phyloP scores from a whole-genome alignment of 2,797 vertebrate genomes.

The Sphenodon punctatus region DNA sequence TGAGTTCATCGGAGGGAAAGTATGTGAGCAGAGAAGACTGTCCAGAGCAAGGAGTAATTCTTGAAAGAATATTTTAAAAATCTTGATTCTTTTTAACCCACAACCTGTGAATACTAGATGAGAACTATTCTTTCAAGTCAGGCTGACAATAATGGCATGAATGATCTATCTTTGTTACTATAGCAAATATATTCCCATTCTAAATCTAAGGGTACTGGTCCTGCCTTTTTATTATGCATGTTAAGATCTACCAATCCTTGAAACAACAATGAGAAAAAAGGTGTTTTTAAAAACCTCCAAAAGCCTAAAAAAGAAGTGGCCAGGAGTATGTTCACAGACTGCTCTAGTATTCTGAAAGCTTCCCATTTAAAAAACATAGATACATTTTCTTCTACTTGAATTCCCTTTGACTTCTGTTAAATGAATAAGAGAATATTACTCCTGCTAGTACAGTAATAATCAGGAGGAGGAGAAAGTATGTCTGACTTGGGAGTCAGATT shows the following conservation, averaged over 20 bases:
- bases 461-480: constrained; percentile 41
- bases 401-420: constrained; percentile 35
- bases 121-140: constrained; percentile 45
- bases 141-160: constrained; percentile 50
- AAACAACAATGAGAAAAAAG: constrained; percentile 21
- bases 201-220: constrained; percentile 55
- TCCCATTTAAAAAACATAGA: background rate
- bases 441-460: too few species aligned
- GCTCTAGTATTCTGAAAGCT: constrained; percentile 23
- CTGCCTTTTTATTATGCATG: constrained; percentile 13
- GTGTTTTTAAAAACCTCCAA: constrained; percentile 26
- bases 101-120: background rate
- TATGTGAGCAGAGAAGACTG: constrained; percentile 11
- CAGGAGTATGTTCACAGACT: constrained; percentile 29
- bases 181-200: constrained; percentile 57
- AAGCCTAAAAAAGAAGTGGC: constrained; percentile 9
- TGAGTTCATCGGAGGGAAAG: too few species aligned
- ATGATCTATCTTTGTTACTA: constrained; percentile 57
- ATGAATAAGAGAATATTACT: constrained; percentile 39
- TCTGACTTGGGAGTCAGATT: constrained; percentile 41
- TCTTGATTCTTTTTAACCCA: constrained; percentile 37
- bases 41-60: constrained; percentile 29
- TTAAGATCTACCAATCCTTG: constrained; percentile 44
- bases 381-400: constrained; percentile 12
- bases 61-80: constrained; percentile 24